phyloP scores from a whole-genome alignment of 2,113 vertebrate species.

The Sinocyclocheilus grahami region DNA sequence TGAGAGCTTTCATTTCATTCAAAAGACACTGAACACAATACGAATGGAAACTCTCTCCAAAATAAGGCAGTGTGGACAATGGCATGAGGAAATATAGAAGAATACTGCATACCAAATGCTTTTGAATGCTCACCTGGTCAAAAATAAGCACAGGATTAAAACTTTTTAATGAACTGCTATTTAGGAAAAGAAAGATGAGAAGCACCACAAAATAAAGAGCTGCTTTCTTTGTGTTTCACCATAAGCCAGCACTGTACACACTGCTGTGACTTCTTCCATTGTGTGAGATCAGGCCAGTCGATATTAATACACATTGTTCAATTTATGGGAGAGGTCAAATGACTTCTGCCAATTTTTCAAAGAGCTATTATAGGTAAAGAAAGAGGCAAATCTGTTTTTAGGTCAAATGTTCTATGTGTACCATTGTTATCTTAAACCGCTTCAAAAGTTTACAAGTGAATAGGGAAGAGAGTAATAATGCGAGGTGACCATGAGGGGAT shows the following conservation, averaged over 20 bases:
- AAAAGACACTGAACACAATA: background rate
- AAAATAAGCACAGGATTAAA: background rate
- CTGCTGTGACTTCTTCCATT: background rate
- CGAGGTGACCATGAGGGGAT: background rate
- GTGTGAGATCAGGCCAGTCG: background rate
- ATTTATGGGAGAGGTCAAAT: slow-evolving; percentile 27
- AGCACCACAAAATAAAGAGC: background rate
- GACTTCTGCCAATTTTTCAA: background rate
- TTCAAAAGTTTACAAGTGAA: slow-evolving; percentile 25
- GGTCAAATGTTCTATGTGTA: background rate
- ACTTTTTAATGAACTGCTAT: background rate
- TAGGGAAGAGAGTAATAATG: background rate
- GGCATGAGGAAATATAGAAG: background rate
- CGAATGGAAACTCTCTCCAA: background rate
- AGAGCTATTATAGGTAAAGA: background rate
- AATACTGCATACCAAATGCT: background rate
- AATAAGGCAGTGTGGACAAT: background rate
- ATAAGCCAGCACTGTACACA: background rate
- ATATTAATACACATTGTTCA: slow-evolving; percentile 21
- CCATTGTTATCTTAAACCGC: slow-evolving; percentile 21
- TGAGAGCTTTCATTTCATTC: background rate
- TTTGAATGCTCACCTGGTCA: slow-evolving; percentile 8
- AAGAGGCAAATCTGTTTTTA: background rate
- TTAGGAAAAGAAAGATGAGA: background rate
- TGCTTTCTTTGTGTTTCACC: background rate